These are phyloP conservation scores for Bombus superbus DNA, from an alignment of 1,140 invertebrate genomes.

Conservation along the genomic window DNA sequence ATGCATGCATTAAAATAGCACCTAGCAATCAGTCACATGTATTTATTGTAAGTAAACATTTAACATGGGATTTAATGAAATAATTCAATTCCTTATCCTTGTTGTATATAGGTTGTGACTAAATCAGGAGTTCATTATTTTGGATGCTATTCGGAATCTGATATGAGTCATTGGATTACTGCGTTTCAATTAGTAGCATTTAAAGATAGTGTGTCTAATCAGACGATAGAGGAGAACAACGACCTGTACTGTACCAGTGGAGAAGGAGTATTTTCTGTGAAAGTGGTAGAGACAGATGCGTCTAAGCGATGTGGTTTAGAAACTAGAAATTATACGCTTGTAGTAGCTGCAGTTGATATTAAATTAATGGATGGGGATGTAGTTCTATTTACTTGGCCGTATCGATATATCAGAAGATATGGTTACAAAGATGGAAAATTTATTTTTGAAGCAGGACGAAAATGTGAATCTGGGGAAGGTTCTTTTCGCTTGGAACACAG, in stretches of 20 bases:
- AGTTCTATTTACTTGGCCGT: conserved; percentile 92
- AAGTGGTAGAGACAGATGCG: conserved; percentile 90
- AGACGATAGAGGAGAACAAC: conserved; percentile 92
- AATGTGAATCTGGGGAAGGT: conserved; percentile 93
- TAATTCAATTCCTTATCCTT: neutral
- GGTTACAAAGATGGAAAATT: conserved; percentile 92
- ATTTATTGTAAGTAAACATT: conserved; percentile 81
- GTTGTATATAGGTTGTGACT: conserved; percentile 85
- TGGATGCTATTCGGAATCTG: conserved; percentile 87
- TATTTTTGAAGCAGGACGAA: conserved; percentile 95
- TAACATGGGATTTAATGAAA: neutral
- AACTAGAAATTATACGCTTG: conserved; percentile 87
- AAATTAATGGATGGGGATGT: conserved; percentile 88
- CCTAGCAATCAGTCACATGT: conserved; percentile 84
- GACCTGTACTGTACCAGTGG: conserved; percentile 92
- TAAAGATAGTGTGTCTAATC: conserved; percentile 85
- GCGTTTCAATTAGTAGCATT: conserved; percentile 93
- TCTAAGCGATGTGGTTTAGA: conserved; percentile 89
- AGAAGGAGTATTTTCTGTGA: conserved; percentile 91
- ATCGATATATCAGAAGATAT: conserved; percentile 92
- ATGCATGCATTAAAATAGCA: conserved; percentile 93
- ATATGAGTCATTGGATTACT: conserved; percentile 89
- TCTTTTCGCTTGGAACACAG: conserved; percentile 90
- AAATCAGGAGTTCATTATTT: conserved; percentile 89
- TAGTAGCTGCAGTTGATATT: conserved; percentile 88